These are phyloP conservation scores for Pantala flavescens DNA, from an alignment of 1,140 invertebrate species.

Conservation along the genomic window DNA sequence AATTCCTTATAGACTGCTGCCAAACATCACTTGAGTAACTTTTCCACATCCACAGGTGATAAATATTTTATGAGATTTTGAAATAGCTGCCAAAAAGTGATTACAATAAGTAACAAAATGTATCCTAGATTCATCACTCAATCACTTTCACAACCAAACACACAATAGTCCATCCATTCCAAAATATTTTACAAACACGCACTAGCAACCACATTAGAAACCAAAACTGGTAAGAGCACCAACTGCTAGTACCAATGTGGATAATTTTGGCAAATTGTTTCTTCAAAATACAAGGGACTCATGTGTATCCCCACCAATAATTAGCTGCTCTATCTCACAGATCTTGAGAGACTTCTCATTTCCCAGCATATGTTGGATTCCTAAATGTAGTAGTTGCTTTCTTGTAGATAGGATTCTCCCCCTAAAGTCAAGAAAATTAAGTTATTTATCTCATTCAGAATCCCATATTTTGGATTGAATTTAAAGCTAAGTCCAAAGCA, in stretches of 20 bases:
- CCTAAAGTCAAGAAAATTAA: constrained; percentile 47
- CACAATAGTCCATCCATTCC: too few species aligned
- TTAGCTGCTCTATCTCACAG: neutral
- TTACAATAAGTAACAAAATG: too few species aligned
- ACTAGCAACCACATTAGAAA: neutral
- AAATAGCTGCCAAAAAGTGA: too few species aligned
- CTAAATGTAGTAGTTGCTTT: constrained; percentile 98
- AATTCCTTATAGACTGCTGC: too few species aligned
- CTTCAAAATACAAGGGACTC: neutral
- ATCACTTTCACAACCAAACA: too few species aligned
- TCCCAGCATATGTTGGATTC: constrained; percentile 90
- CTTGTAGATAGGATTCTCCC: constrained; percentile 97
- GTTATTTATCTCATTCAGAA: neutral
- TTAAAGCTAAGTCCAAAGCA: neutral
- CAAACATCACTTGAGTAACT: too few species aligned
- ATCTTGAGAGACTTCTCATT: constrained; percentile 31
- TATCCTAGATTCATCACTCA: too few species aligned
- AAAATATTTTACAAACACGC: neutral
- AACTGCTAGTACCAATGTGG: neutral
- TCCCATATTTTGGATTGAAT: neutral
- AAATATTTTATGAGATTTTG: too few species aligned
- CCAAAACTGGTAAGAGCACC: neutral
- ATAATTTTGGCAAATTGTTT: neutral
- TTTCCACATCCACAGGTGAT: too few species aligned
- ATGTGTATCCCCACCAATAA: neutral